These are phyloP conservation scores for Strix uralensis DNA, from an alignment of 2,113 vertebrate genomes.

Conservation along the genomic window DNA sequence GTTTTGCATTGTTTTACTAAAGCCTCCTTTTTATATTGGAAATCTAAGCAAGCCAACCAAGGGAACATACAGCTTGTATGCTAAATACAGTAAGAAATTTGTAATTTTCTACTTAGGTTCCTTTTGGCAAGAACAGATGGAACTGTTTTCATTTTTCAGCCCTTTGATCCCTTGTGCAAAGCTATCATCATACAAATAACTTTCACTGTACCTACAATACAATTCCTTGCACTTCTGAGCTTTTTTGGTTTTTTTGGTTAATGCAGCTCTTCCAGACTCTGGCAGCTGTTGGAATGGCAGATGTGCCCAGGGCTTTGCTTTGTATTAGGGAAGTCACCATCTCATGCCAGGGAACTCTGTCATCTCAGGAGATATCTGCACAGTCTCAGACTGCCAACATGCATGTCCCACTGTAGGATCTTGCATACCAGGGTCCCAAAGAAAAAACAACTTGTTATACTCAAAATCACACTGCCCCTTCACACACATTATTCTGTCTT, in stretches of 20 bases:
- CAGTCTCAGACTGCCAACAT: background rate
- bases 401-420: background rate
- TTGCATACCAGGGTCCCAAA: background rate
- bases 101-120: background rate
- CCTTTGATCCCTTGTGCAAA: background rate
- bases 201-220: background rate
- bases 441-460: background rate
- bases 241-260: background rate
- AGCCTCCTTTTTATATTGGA: background rate
- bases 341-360: background rate
- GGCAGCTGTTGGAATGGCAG: background rate
- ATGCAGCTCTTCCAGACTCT: background rate
- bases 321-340: background rate
- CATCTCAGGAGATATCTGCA: background rate
- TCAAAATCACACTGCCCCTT: background rate
- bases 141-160: background rate
- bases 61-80: background rate
- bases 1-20: background rate
- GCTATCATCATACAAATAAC: background rate
- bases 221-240: background rate
- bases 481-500: background rate
- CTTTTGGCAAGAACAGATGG: background rate
- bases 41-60: background rate
- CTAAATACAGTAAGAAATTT: background rate
- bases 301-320: background rate